These are phyloP conservation scores for Antheraea assamensis DNA, from an alignment of 2,888 invertebrate species.

Conservation along the genomic window DNA sequence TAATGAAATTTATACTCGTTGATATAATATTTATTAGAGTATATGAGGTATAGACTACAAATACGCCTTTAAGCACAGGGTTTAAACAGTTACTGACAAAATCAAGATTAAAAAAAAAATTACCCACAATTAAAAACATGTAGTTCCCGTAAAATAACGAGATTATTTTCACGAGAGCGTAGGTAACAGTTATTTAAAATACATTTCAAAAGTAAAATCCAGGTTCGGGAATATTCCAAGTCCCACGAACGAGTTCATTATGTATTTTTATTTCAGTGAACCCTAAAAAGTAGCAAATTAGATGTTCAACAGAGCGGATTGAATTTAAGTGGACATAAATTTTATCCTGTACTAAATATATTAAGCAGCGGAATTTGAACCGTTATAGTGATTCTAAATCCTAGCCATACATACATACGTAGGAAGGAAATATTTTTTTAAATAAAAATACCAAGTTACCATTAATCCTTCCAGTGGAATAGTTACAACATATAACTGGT, in stretches of 20 bases:
- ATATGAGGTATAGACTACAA: too few species aligned
- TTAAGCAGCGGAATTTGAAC: constrained; percentile 17
- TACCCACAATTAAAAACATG: too few species aligned
- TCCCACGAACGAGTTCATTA: not conserved
- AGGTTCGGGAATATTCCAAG: not conserved
- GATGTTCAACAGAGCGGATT: constrained; percentile 18
- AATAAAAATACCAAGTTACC: not conserved
- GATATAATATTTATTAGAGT: too few species aligned
- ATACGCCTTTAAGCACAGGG: too few species aligned
- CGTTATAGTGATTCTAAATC: not conserved
- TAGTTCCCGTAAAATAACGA: too few species aligned
- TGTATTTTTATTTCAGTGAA: not conserved
- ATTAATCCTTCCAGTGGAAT: not conserved
- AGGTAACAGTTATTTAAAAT: not conserved
- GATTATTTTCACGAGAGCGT: too few species aligned
- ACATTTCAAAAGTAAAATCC: not conserved
- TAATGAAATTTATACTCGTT: too few species aligned
- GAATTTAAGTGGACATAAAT: constrained; percentile 22
- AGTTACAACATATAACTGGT: not conserved
- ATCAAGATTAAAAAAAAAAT: too few species aligned
- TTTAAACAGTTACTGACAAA: too few species aligned
- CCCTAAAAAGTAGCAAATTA: constrained; percentile 22
- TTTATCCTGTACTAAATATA: constrained; percentile 17
- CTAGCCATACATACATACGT: not conserved
- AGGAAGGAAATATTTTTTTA: not conserved